These are phyloP conservation scores for Fabriciana adippe DNA, from an alignment of 2,888 invertebrate species.

Conservation along the genomic window DNA sequence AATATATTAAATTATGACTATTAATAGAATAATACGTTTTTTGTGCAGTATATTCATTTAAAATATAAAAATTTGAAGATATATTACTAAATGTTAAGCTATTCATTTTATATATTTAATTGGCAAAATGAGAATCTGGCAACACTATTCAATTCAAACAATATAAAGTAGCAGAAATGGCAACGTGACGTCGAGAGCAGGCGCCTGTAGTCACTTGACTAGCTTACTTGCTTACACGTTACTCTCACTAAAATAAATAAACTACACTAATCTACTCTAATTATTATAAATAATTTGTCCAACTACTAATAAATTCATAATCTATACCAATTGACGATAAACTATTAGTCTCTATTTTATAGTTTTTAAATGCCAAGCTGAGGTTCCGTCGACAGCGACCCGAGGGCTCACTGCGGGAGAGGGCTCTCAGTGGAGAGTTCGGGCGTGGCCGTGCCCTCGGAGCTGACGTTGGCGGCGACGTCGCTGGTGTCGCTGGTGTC, in stretches of 20 bases:
- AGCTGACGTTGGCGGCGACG: neutral
- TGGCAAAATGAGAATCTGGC: constrained; percentile 12
- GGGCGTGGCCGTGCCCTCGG: constrained; percentile 38
- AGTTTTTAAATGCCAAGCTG: constrained; percentile 74
- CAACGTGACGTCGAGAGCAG: constrained; percentile 63
- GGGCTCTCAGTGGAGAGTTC: constrained; percentile 36
- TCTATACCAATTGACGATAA: constrained; percentile 54
- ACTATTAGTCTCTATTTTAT: constrained; percentile 76
- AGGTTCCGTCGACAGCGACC: constrained; percentile 57
- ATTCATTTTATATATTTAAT: too few species aligned
- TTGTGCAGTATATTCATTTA: too few species aligned
- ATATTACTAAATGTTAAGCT: too few species aligned
- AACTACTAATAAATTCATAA: constrained; percentile 62
- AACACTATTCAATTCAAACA: constrained; percentile 14
- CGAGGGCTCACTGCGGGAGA: constrained; percentile 49
- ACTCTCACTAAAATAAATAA: constrained; percentile 79
- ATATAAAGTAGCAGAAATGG: constrained; percentile 66
- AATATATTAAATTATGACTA: neutral
- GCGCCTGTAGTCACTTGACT: constrained; percentile 66
- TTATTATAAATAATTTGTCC: constrained; percentile 79
- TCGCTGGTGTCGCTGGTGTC: constrained; percentile 23
- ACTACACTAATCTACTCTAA: constrained; percentile 64
- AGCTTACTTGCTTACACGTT: constrained; percentile 75
- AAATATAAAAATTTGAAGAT: too few species aligned
- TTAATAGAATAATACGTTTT: too few species aligned